phyloP scores from a whole-genome alignment of 2,113 vertebrate species.

The Menidia beryllina region DNA sequence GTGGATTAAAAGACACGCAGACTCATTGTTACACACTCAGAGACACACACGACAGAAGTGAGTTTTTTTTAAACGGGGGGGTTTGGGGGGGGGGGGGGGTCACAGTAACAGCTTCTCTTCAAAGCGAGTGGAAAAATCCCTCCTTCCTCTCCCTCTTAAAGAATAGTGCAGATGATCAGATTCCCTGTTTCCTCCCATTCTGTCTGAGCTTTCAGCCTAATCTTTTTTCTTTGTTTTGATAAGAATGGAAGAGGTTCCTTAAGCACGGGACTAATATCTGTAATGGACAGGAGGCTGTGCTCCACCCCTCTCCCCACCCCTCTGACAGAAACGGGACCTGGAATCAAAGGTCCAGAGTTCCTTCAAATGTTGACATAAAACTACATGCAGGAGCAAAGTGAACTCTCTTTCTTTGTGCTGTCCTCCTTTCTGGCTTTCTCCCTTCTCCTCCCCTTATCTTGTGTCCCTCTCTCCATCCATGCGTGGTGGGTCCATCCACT shows the following conservation, averaged over 20 bases:
- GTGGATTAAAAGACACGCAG: constrained; percentile 34
- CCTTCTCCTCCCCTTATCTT: background rate
- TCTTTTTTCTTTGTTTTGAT: constrained; percentile 9
- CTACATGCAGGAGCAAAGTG: constrained; percentile 65
- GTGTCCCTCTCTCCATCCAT: constrained; percentile 52
- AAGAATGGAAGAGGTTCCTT: constrained; percentile 60
- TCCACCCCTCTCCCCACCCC: constrained; percentile 19
- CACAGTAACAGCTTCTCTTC: constrained; percentile 75
- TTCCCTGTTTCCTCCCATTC: constrained; percentile 57
- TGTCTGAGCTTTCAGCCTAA: constrained; percentile 59
- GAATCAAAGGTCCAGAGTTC: constrained; percentile 69
- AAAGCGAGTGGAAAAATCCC: constrained; percentile 84
- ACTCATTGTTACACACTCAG: constrained; percentile 30
- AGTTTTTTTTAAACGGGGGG: background rate
- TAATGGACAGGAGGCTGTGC: constrained; percentile 61
- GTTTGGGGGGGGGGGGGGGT: constrained; percentile 28
- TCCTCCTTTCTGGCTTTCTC: background rate
- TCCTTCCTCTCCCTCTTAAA: constrained; percentile 78
- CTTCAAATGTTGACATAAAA: constrained; percentile 72
- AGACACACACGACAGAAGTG: constrained; percentile 51
- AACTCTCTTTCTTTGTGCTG: constrained; percentile 12
- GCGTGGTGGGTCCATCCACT: constrained; percentile 55
- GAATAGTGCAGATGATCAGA: constrained; percentile 83
- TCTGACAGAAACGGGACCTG: constrained; percentile 62
- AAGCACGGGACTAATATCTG: constrained; percentile 65